phyloP scores from a whole-genome alignment of 1,140 invertebrate species.

The Drosophila orena region DNA sequence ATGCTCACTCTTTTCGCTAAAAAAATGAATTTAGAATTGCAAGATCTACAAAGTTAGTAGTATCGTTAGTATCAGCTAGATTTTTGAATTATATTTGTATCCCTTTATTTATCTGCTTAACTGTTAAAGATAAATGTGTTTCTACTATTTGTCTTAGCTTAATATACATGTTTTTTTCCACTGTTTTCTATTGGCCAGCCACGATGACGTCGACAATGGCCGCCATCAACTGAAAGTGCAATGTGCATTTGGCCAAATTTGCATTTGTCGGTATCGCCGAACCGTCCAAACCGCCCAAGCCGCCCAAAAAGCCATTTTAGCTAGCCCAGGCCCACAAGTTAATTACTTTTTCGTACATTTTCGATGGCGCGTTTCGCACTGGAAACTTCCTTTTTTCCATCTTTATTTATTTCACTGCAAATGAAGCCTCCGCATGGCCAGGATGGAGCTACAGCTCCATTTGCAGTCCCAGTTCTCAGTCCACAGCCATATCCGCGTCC shows the following conservation, averaged over 20 bases:
- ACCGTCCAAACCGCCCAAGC: background rate
- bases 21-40: too few species aligned
- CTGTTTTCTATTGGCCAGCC: constrained; percentile 35
- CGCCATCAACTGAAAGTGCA: constrained; percentile 78
- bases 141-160: too few species aligned
- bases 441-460: constrained; percentile 51
- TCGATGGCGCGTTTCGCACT: constrained; percentile 66
- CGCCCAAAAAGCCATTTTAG: background rate
- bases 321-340: constrained; percentile 61
- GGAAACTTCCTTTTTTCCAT: constrained; percentile 43
- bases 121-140: too few species aligned
- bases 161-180: constrained; percentile 12
- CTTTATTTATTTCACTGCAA: constrained; percentile 80
- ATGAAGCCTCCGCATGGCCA: constrained; percentile 48
- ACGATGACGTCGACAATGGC: constrained; percentile 55
- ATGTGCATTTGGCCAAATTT: constrained; percentile 77
- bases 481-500: constrained; percentile 37
- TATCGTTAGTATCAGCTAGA: too few species aligned
- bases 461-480: constrained; percentile 53
- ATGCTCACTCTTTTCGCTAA: too few species aligned
- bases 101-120: too few species aligned
- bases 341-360: constrained; percentile 83
- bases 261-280: constrained; percentile 53
- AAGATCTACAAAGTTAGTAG: too few species aligned
- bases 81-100: too few species aligned